Base-by-base conservation (phyloP, 1,140 invertebrate species). In the Eubasilissa regina region DNA sequence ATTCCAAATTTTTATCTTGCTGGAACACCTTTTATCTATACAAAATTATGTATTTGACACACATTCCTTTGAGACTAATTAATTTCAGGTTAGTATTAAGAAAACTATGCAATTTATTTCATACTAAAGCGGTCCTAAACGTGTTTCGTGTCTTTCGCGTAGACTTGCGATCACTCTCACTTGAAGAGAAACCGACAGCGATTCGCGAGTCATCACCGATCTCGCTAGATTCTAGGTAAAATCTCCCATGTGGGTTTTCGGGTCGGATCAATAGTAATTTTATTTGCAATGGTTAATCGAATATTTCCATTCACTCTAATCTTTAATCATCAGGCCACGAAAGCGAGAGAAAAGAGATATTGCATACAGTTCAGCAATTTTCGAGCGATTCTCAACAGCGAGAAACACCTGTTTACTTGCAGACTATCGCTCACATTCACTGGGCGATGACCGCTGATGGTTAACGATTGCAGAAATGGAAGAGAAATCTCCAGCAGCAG, bases 191-290 rank as follows among this genome's bases (percentile, higher is more conserved):
- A 77, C 75, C 68, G 51, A 44, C 44, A 19, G 21, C 51, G 9
- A 19, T 66, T 60, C 15, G 73, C 55, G 13, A 55, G 55, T 35
- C 70, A 75, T 75, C 25, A 35, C 6, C 25, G 25, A 35, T 35
- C 55, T 19, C 7, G 4, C 55, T 75, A 19, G n/a, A 51, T 73
- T 43, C 44, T 19, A 75, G 25, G n/a, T 19, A 58, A 58, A 75
- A 58, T 35, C 51, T 60, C 9, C 70, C 19, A 75, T 75, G 44
- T 75, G 55, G 73, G 73, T 75, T 75, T 75, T 60, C 53, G 58
- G 73, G 73, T 47, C 55, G 73, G 53, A 21, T 19, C 21, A 56
- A 75, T 73, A 56, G 17, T 73, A 55, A 58, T 75, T 58, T 73
- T 58, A 9, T 60, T 35, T 75, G 55, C 35, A 47, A 43, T 73